phyloP scores from a whole-genome alignment of 2,888 invertebrate species.

The Sphinx pinastri region DNA sequence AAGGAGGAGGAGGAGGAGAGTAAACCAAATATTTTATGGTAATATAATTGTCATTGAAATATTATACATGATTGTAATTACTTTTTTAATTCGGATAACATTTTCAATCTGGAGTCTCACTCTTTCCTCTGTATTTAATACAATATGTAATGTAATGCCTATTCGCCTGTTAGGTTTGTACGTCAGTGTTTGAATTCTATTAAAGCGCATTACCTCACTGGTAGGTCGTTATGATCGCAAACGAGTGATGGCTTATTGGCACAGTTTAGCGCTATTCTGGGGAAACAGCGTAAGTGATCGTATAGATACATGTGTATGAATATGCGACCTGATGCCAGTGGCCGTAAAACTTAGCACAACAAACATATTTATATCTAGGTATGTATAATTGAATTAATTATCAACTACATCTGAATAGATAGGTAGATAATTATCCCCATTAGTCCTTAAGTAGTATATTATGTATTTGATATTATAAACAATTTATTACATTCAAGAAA shows the following conservation, averaged over 20 bases:
- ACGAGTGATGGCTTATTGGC: constrained; percentile 48
- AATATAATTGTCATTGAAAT: too few species aligned
- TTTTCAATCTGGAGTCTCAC: too few species aligned
- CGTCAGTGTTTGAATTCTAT: constrained; percentile 29
- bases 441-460: too few species aligned
- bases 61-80: too few species aligned
- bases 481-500: too few species aligned
- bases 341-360: neutral
- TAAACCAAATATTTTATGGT: too few species aligned
- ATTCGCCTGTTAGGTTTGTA: neutral
- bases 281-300: constrained; percentile 32
- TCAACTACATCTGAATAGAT: neutral
- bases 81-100: too few species aligned
- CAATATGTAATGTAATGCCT: neutral
- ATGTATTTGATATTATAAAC: too few species aligned
- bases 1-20: too few species aligned
- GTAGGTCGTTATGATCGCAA: constrained; percentile 42
- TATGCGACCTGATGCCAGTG: neutral
- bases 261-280: constrained; percentile 48
- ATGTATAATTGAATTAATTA: neutral
- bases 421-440: too few species aligned
- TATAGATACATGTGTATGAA: neutral
- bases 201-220: constrained; percentile 48
- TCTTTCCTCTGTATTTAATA: too few species aligned
- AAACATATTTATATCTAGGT: neutral